phyloP scores from a whole-genome alignment of 2,888 invertebrate genomes.

The Andrena flavipes region DNA sequence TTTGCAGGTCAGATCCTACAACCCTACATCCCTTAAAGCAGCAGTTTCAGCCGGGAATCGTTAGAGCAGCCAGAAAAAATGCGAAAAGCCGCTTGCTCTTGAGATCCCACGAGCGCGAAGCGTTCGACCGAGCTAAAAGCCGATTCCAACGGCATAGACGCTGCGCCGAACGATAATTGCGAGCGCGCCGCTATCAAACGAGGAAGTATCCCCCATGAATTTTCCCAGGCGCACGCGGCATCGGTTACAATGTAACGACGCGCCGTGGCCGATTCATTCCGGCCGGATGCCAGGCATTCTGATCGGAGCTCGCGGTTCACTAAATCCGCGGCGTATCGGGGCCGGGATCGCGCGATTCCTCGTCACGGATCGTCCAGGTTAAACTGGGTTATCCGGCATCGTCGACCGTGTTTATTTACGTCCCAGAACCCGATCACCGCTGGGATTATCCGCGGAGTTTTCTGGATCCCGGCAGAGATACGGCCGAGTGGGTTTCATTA shows the following conservation, averaged over 20 bases:
- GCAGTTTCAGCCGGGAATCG: not conserved
- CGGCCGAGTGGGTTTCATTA: slow-evolving; percentile 51
- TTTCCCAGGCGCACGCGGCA: slow-evolving; percentile 32
- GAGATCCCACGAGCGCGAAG: slow-evolving; percentile 10
- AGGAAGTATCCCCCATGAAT: slow-evolving; percentile 30
- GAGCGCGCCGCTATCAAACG: slow-evolving; percentile 22
- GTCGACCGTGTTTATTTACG: slow-evolving; percentile 26
- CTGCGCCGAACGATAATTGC: slow-evolving; percentile 17
- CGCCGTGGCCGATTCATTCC: not conserved
- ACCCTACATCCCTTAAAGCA: not conserved
- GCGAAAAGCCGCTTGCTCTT: slow-evolving; percentile 8
- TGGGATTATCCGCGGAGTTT: slow-evolving; percentile 33
- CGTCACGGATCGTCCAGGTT: slow-evolving; percentile 30
- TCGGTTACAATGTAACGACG: slow-evolving; percentile 25
- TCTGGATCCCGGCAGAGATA: slow-evolving; percentile 36
- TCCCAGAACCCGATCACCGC: slow-evolving; percentile 27
- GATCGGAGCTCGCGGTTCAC: slow-evolving; percentile 3
- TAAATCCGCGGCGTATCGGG: slow-evolving; percentile 19
- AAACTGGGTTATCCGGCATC: slow-evolving; percentile 40
- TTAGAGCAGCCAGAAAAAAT: too few species aligned
- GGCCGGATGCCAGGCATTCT: slow-evolving; percentile 15
- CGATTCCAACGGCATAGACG: slow-evolving; percentile 5
- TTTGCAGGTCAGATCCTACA: not conserved
- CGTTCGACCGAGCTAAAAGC: slow-evolving; percentile 1
- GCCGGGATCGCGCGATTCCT: slow-evolving; percentile 22